phyloP scores from a whole-genome alignment of 2,113 vertebrate species.

The Dicaeum eximium region DNA sequence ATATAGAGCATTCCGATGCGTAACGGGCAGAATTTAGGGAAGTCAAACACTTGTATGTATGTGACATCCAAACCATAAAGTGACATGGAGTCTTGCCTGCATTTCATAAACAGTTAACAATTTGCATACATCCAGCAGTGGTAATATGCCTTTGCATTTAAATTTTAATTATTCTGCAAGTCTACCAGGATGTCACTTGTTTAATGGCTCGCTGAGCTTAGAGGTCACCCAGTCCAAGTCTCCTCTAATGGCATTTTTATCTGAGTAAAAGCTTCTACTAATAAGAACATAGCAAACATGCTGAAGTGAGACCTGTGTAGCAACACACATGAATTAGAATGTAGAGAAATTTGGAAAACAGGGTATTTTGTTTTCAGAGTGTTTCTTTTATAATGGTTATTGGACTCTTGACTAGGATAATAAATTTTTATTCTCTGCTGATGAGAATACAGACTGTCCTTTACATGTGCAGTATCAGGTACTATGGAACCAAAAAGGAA shows the following conservation, averaged over 20 bases:
- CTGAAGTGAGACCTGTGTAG: background rate
- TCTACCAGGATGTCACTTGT: constrained; percentile 39
- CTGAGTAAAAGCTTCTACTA: background rate
- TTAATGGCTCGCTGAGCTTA: constrained; percentile 52
- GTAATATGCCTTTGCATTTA: constrained; percentile 40
- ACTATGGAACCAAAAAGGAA: background rate
- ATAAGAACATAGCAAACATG: background rate
- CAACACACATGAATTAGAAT: background rate
- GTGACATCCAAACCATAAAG: background rate
- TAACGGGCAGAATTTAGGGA: background rate
- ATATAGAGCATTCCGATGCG: background rate
- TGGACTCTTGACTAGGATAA: background rate
- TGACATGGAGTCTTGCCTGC: background rate
- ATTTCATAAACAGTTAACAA: constrained; percentile 38
- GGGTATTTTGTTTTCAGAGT: background rate
- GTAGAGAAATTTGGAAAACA: background rate
- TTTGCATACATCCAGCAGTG: constrained; percentile 35
- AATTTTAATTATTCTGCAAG: constrained; percentile 59
- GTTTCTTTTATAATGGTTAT: background rate
- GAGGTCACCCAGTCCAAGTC: constrained; percentile 28
- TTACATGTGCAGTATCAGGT: background rate
- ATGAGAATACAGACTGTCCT: background rate
- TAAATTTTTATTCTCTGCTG: background rate
- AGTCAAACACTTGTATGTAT: background rate
- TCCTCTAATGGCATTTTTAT: background rate